Conservation (phyloP, 1,140 invertebrate genomes). For the Lepidurus couesii region DNA sequence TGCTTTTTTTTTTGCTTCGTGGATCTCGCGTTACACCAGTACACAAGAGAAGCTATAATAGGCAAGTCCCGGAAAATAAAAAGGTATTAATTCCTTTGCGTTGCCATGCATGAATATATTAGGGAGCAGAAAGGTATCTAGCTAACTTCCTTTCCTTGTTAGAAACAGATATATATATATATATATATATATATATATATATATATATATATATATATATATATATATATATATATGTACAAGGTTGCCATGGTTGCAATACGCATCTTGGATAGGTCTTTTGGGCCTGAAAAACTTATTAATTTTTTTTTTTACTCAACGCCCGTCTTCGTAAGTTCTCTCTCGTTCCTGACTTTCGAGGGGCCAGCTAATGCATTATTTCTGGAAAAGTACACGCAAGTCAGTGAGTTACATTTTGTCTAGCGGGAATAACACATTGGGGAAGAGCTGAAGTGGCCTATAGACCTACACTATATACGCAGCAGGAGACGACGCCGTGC, state of each 20-base stretch:
- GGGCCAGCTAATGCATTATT: background rate
- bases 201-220: too few relatives aligned
- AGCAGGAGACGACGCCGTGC: background rate
- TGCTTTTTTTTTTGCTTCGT: too few relatives aligned
- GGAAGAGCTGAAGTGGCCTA: background rate
- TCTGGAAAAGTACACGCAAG: background rate
- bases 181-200: too few relatives aligned
- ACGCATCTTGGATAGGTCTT: background rate
- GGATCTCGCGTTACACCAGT: too few relatives aligned
- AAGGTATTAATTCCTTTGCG: too few relatives aligned
- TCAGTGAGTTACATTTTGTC: background rate
- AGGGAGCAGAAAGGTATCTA: background rate
- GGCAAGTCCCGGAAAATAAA: too few relatives aligned
- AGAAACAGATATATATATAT: background rate
- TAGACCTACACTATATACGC: background rate
- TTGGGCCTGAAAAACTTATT: constrained; percentile 14
- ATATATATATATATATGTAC: background rate
- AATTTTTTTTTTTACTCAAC: background rate
- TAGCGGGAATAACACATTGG: background rate
- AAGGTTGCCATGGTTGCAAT: background rate
- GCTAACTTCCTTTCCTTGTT: background rate
- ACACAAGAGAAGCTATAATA: too few relatives aligned
- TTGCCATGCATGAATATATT: background rate
- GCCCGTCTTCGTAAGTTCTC: background rate
- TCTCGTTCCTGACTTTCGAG: background rate